Evolutionary conservation across 2,113 vertebrate species (phyloP).

Genomic region (Orientallactaga bullata): DNA sequence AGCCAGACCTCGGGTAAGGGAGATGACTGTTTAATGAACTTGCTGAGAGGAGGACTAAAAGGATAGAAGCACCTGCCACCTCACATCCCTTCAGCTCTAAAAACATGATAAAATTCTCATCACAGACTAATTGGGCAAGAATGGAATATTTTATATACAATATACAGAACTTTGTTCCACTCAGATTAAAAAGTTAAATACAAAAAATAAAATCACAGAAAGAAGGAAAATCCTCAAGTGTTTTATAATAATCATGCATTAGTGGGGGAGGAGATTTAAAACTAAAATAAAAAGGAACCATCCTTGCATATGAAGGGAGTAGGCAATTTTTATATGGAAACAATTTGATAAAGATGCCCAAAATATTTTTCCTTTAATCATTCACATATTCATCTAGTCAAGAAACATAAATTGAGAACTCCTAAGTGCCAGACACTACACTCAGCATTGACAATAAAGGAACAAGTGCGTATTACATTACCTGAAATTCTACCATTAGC

Average conservation of each 20-base stretch:
- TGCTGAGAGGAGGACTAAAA: background rate
- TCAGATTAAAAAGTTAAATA: constrained; percentile 70
- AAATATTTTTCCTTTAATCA: constrained; percentile 64
- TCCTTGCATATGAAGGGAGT: background rate
- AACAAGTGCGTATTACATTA: background rate
- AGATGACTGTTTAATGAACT: background rate
- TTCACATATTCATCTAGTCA: constrained; percentile 28
- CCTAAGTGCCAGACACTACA: background rate
- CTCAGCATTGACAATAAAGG: background rate
- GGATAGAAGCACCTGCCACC: background rate
- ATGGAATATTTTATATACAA: constrained; percentile 40
- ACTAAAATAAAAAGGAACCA: constrained; percentile 23
- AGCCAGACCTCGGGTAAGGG: background rate
- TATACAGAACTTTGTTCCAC: constrained; percentile 59
- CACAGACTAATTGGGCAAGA: constrained; percentile 13
- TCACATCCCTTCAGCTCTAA: background rate
- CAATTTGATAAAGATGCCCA: constrained; percentile 42
- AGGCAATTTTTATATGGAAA: constrained; percentile 45
- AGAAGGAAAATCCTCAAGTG: constrained; percentile 44
- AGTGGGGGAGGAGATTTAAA: background rate
- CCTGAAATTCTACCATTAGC: constrained; percentile 19
- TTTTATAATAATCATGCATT: constrained; percentile 53
- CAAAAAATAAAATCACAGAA: constrained; percentile 61
- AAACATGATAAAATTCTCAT: background rate
- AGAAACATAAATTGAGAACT: constrained; percentile 36